Conservation (phyloP, 2,797 vertebrate species). For the Danio kyathit region DNA sequence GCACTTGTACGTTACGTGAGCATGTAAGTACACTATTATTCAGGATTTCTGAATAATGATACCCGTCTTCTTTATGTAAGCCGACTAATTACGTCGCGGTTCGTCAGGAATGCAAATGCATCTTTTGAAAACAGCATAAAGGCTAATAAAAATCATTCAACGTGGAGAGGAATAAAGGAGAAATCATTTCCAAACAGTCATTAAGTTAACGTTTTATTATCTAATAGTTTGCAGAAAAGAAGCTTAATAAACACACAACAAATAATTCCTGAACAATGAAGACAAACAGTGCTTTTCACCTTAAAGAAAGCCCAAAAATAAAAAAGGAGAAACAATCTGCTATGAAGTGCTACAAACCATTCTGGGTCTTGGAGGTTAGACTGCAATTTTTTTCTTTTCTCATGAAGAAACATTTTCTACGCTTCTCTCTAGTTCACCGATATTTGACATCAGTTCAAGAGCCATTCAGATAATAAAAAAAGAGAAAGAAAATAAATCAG, state of each 20-base stretch:
- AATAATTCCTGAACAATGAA: conserved; percentile 50
- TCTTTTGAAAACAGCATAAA: background rate
- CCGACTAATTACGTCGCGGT: background rate
- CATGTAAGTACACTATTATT: conserved; percentile 14
- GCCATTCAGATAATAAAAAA: conserved; percentile 4
- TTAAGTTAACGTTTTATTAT: conserved; percentile 60
- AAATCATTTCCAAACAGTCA: background rate
- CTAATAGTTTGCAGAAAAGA: conserved; percentile 59
- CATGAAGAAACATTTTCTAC: conserved; percentile 6
- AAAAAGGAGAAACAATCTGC: conserved; percentile 57
- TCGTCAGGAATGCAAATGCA: background rate
- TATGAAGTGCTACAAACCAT: conserved; percentile 79
- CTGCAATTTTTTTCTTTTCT: conserved; percentile 20
- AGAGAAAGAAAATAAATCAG: conserved; percentile 13
- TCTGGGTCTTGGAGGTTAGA: conserved; percentile 51
- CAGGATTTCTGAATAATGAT: background rate
- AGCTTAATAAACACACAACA: conserved; percentile 59
- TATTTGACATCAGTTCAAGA: conserved; percentile 19
- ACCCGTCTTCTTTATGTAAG: background rate
- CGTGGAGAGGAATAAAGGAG: no score
- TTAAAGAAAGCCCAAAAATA: conserved; percentile 62
- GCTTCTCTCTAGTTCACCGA: conserved; percentile 13
- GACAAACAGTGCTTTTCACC: conserved; percentile 68
- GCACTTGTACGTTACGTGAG: background rate
- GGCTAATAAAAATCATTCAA: background rate